Conservation (phyloP, 2,113 vertebrate species). For the Tetraodon nigroviridis region DNA sequence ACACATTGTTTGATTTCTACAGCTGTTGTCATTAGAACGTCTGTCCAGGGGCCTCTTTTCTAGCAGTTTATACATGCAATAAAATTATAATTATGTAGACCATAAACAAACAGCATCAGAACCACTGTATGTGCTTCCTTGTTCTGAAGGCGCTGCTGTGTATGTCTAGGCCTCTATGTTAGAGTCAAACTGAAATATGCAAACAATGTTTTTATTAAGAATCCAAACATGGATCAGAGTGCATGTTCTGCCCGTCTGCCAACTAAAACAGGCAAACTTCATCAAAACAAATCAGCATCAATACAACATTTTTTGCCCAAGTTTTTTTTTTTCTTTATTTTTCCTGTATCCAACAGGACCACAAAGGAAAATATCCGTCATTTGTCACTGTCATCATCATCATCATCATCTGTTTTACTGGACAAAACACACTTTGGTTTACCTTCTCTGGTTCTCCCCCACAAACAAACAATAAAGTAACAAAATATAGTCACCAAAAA, state of each 20-base stretch:
- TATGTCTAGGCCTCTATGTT: background rate
- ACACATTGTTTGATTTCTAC: conserved; percentile 49
- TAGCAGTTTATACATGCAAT: conserved; percentile 15
- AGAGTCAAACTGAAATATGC: no score
- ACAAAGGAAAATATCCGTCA: conserved; percentile 27
- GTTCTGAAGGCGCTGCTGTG: conserved; percentile 8
- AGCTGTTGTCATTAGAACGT: conserved; percentile 46
- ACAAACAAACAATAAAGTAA: background rate
- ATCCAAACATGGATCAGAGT: background rate
- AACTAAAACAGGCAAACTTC: no score
- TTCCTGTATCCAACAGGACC: conserved; percentile 39
- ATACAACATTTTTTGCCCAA: no score
- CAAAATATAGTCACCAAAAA: background rate
- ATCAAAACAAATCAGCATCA: no score
- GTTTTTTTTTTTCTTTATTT: conserved; percentile 32
- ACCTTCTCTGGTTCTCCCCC: conserved; percentile 3
- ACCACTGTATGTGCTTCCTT: background rate
- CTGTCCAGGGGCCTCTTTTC: conserved; percentile 27
- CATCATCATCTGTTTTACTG: conserved; percentile 16
- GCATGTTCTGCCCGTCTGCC: no score
- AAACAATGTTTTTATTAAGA: background rate
- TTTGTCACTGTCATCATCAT: conserved; percentile 35
- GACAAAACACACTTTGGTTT: conserved; percentile 15
- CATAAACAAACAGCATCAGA: conserved; percentile 12
- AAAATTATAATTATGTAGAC: conserved; percentile 29